Percentiles rank a stretch among this genome's conserved stretches.
These are phyloP conservation scores for Heliocidaris erythrogramma DNA, from an alignment of 35 echinoderm and acorn worm species.

Conservation along the genomic window DNA sequence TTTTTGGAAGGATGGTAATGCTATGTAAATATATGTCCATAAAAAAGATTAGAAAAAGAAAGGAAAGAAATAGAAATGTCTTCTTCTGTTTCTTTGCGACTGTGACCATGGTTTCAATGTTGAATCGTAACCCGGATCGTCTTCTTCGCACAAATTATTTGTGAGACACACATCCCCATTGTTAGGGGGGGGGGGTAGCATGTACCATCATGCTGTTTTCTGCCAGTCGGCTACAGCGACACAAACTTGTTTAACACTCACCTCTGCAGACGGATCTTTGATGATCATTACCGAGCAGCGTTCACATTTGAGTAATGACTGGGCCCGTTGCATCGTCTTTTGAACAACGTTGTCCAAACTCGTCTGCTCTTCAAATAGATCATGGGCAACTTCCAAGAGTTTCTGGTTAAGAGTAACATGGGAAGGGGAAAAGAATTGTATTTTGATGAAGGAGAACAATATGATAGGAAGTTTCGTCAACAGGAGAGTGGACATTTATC, in stretches of 20 bases:
- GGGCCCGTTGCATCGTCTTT: constrained; percentile 96
- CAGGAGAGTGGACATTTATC: neutral
- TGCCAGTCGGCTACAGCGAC: neutral
- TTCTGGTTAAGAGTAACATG: constrained; percentile 46
- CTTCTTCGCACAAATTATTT: too few species aligned
- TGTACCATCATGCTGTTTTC: too few species aligned
- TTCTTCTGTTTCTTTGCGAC: too few species aligned
- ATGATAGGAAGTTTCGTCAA: neutral
- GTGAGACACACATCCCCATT: too few species aligned
- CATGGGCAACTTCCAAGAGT: constrained; percentile 94
- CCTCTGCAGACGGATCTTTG: constrained; percentile 84
- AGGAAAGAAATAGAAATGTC: too few species aligned
- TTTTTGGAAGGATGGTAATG: neutral
- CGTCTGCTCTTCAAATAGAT: constrained; percentile 97
- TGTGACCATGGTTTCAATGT: too few species aligned
- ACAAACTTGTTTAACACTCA: constrained; percentile 42
- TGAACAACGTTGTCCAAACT: constrained; percentile 95
- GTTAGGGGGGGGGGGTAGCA: too few species aligned
- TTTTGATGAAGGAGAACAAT: neutral
- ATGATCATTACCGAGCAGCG: constrained; percentile 92
- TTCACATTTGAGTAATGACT: constrained; percentile 80
- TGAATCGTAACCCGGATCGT: too few species aligned
- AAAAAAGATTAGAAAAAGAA: neutral
- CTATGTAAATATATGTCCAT: neutral
- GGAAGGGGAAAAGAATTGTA: neutral